Base-by-base conservation (phyloP, 1,140 invertebrate species). In the Patella vulgata region DNA sequence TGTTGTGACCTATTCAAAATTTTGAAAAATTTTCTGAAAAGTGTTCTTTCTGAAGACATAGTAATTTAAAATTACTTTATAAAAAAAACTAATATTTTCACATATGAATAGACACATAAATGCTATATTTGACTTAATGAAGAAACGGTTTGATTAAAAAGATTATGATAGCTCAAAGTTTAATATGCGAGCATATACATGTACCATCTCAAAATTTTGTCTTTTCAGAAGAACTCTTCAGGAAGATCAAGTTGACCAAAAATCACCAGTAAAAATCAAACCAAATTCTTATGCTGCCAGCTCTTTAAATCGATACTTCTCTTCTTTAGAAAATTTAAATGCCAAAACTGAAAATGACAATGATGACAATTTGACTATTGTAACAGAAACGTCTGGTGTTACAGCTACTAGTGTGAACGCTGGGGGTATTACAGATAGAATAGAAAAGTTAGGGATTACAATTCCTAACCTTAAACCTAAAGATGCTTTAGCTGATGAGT, bases 371-470 rank as follows among this genome's bases (percentile, higher is more conserved):
- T 30, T 57, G 40, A 64, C 59, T 25, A 70, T 68, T 31, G 44
- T 70, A n/a, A 73, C 68, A 3, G 63, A 53, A 19, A 73, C 68
- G 23, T 62, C 59, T 14, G 57, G 56, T 12, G 71, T 64, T 12
- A 67, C 66, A 23, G 74, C 61, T 23, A 71, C 71, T 14, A 65
- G 67, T 51, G 23, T 70, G 1, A 69, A 70, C n/a, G 77, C 69
- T 27, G 77, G 72, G 39, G 79, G 78, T 40, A 47, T 81, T 14
- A 81, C 79, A 44, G 70, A 75, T 5, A 67, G 76, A 51, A 60
- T 80, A 19, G 56, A 77, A 33, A 58, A 74, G 14, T 57, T 81
- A 17, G 74, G 75, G 3, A 69, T 81, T 17, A 78, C 72, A 55
- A 39, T 65, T 12, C 53, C 59, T 5, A 62, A 64, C 19, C 50